phyloP scores from a whole-genome alignment of 37 sponge, comb jelly and placozoan genomes.

The Axinella damicornis region DNA sequence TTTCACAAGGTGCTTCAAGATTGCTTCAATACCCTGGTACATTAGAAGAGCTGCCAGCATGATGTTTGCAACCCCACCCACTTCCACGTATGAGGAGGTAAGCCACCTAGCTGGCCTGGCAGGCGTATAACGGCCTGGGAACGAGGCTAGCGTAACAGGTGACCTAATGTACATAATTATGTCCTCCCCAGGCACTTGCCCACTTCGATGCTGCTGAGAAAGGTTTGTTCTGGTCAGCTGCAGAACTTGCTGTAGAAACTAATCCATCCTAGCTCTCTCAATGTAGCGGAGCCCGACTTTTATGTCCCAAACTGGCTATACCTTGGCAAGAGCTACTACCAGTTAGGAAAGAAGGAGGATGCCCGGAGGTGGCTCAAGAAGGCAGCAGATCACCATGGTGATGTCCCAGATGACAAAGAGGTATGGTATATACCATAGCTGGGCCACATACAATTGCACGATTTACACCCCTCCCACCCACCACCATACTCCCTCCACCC shows the following conservation, averaged over 20 bases:
- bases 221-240: constrained; percentile 12
- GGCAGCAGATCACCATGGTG: constrained; percentile 42
- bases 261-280: too few species aligned
- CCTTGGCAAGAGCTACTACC: constrained; percentile 68
- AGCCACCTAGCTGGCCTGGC: too few species aligned
- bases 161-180: too few species aligned
- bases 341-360: constrained; percentile 71
- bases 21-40: constrained; percentile 78
- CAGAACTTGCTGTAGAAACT: too few species aligned
- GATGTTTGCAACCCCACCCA: constrained; percentile 83
- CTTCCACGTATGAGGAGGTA: constrained; percentile 79
- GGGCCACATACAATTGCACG: too few species aligned
- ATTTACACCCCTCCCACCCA: too few species aligned
- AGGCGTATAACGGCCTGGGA: too few species aligned
- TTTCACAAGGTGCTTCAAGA: constrained; percentile 23
- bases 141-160: too few species aligned
- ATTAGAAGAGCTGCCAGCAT: constrained; percentile 62
- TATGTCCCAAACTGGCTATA: constrained; percentile 79
- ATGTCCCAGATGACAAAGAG: constrained; percentile 67
- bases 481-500: too few species aligned
- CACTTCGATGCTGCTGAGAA: constrained; percentile 79
- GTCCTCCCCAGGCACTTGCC: constrained; percentile 43
- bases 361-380: constrained; percentile 84
- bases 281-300: constrained; percentile 81
- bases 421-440: too few species aligned